Evolutionary conservation across 2,797 vertebrate genomes (phyloP).

Genomic region (Periparus ater): DNA sequence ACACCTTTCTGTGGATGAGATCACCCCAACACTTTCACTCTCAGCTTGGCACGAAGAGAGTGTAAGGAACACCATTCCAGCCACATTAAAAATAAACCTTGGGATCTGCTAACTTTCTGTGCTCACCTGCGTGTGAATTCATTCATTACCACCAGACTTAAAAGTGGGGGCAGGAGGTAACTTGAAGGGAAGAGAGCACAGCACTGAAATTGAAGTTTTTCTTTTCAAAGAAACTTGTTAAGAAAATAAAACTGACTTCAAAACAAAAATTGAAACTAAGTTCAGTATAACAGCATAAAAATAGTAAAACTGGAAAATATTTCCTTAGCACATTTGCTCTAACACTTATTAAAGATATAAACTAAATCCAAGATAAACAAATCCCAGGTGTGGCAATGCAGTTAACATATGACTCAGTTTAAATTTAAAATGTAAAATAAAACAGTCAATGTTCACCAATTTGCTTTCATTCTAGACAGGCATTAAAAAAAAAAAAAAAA

Average conservation of each 20-base stretch:
- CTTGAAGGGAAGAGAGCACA: not conserved
- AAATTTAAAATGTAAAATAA: constrained; percentile 60
- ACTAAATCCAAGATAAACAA: constrained; percentile 69
- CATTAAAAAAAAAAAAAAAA: not conserved
- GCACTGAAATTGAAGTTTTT: constrained; percentile 19
- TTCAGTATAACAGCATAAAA: constrained; percentile 47
- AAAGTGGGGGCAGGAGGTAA: not conserved
- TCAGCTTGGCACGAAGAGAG: constrained; percentile 15
- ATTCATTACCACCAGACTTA: constrained; percentile 57
- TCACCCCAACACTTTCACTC: constrained; percentile 55
- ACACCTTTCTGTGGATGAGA: constrained; percentile 55
- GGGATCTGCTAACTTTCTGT: constrained; percentile 23
- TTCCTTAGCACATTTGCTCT: constrained; percentile 45
- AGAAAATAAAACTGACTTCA: constrained; percentile 66
- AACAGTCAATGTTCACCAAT: not conserved
- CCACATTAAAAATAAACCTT: constrained; percentile 46
- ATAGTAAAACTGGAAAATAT: constrained; percentile 65
- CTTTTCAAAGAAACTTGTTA: constrained; percentile 61
- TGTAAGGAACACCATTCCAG: constrained; percentile 5
- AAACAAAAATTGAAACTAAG: constrained; percentile 63
- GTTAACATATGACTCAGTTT: constrained; percentile 42
- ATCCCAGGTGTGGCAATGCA: constrained; percentile 65
- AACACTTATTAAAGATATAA: constrained; percentile 65
- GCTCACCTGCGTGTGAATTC: constrained; percentile 48
- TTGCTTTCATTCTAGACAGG: not conserved